Evolutionary conservation across 2,888 invertebrate genomes (phyloP), one percentile per base, ranked within the genome.

Genomic region (Drosophila seclusa): DNA sequence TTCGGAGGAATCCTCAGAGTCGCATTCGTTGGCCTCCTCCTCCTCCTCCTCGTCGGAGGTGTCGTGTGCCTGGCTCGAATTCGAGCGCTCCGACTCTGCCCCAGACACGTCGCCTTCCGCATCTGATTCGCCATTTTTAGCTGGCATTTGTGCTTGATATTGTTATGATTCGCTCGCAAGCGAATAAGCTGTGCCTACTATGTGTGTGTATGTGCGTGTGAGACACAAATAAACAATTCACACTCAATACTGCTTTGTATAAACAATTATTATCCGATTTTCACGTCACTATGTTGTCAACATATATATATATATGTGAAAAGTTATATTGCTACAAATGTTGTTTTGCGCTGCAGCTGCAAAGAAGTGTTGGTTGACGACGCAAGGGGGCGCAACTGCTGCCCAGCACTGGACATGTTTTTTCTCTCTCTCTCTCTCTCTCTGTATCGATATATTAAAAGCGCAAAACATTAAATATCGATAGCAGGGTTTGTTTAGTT

Each of bases 1-100:
- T 93, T 98, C 98, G 65, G 96, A 96, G 69, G 96, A 96, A 92
- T 97, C 97, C 93, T 97, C 97, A 21, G 97, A 96, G 84, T 97
- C 97, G n/a, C 95, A 96, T 87, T 96, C 96, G 86, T 97, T 96
- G 65, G 95, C 96, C 60, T 93, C 94, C 49, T 87, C 55, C 54
- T 45, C 96, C 87, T 96, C 96, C 57, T 93, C 94, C 49, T 87
- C 87, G 70, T 91, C 92, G 75, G 96, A 92, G 79, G 96, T 96
- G 82, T 96, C 96, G 84, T 95, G 95, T 40, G 95, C 95, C 64
- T 95, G 95, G 70, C 95, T 94, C 62, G 96, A 96, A 40, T 94
- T 95, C 50, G 96, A 95, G 76, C 94, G 95, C 78, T 96, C 96
- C 1, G 96, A 95, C 84, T 96, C 96, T 11, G 94, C 96, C 2